Conservation (phyloP, 2,113 vertebrate species). For the Calcarius ornatus region DNA sequence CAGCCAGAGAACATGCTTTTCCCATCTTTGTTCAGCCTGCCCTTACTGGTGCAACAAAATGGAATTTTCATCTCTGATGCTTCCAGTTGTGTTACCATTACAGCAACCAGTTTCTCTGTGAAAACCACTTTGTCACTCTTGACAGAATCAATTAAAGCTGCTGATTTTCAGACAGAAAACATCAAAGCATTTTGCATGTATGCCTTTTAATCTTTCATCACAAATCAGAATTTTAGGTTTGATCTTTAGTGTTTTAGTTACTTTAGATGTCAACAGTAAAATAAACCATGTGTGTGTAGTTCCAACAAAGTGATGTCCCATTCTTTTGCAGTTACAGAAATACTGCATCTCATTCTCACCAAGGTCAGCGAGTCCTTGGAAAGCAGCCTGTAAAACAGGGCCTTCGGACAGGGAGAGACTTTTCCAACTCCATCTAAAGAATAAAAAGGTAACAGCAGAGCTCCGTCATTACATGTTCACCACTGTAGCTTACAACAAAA, state of each 20-base stretch:
- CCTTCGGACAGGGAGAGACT: not conserved
- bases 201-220: not conserved
- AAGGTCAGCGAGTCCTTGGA: slow-evolving; percentile 36
- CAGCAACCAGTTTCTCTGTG: not conserved
- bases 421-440: not conserved
- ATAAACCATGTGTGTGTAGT: not conserved
- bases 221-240: not conserved
- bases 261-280: not conserved
- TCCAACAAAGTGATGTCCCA: not conserved
- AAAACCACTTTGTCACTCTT: not conserved
- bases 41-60: not conserved
- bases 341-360: not conserved
- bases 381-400: not conserved
- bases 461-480: not conserved
- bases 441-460: not conserved
- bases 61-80: not conserved
- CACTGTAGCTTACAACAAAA: not conserved
- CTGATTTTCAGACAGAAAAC: not conserved
- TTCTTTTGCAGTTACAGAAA: slow-evolving; percentile 25
- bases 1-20: not conserved
- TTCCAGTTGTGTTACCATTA: not conserved
- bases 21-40: not conserved
- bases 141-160: not conserved
- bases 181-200: not conserved
- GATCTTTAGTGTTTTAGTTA: not conserved